Conservation (phyloP, 2,113 vertebrate genomes). For the Dolichotis patagonum region DNA sequence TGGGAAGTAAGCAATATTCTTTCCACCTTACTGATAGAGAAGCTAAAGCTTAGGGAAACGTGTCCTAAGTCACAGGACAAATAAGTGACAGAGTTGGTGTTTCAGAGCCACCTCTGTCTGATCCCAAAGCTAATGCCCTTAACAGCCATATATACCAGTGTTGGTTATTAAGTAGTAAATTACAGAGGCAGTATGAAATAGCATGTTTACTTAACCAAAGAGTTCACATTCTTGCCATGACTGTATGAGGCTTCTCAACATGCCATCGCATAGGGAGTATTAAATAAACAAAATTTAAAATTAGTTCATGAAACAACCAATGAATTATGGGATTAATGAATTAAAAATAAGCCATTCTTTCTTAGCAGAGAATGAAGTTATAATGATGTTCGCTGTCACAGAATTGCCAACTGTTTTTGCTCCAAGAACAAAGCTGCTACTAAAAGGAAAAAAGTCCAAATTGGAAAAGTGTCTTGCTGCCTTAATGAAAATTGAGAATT, state of each 20-base stretch:
- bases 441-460: background rate
- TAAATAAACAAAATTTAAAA: background rate
- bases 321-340: background rate
- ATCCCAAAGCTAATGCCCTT: background rate
- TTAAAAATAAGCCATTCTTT: constrained; percentile 4
- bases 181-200: background rate
- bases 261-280: background rate
- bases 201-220: background rate
- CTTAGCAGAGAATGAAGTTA: background rate
- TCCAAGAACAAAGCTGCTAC: background rate
- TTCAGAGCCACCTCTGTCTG: background rate
- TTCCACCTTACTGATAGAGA: background rate
- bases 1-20: background rate
- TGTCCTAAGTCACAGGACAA: background rate
- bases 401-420: background rate
- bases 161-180: constrained; percentile 23
- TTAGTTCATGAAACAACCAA: background rate
- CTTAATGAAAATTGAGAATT: background rate
- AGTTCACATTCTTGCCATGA: background rate
- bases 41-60: background rate
- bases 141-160: background rate
- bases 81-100: background rate
- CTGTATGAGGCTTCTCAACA: background rate
- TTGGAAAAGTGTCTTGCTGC: background rate
- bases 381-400: background rate